These are phyloP conservation scores for Cancer borealis DNA, from an alignment of 2,888 invertebrate species.

Conservation along the genomic window DNA sequence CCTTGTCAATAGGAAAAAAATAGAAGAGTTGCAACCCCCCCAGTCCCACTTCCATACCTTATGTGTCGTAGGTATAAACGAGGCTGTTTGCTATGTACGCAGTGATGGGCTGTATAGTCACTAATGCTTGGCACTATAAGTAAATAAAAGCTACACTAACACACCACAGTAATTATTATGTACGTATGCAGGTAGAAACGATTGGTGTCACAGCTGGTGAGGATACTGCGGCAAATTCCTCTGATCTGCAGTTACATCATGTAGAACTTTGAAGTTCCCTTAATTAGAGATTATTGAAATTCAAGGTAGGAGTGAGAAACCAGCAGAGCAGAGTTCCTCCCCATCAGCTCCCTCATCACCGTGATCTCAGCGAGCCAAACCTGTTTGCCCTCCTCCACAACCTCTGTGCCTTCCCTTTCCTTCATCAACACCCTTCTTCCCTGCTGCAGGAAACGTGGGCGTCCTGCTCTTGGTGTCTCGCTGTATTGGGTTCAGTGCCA, in stretches of 20 bases:
- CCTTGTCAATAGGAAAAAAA: background rate
- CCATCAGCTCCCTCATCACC: background rate
- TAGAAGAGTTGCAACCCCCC: background rate
- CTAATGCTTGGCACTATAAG: background rate
- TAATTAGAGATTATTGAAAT: background rate
- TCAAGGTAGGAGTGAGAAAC: background rate
- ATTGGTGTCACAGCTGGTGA: background rate
- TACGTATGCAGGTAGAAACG: background rate
- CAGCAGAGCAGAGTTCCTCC: background rate
- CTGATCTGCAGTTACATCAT: background rate
- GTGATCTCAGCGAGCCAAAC: background rate
- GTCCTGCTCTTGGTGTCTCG: background rate
- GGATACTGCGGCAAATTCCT: background rate
- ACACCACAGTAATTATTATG: background rate
- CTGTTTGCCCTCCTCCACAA: constrained; percentile 30
- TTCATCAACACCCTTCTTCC: background rate
- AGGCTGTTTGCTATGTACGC: background rate
- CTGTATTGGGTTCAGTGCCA: background rate
- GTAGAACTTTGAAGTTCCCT: background rate
- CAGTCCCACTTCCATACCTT: background rate
- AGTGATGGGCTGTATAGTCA: background rate
- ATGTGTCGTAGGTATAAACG: background rate
- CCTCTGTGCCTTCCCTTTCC: background rate
- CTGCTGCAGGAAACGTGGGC: background rate
- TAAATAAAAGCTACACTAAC: background rate